Base-by-base conservation (phyloP, 1,140 invertebrate genomes). In the Drosophila kurseongensis region DNA sequence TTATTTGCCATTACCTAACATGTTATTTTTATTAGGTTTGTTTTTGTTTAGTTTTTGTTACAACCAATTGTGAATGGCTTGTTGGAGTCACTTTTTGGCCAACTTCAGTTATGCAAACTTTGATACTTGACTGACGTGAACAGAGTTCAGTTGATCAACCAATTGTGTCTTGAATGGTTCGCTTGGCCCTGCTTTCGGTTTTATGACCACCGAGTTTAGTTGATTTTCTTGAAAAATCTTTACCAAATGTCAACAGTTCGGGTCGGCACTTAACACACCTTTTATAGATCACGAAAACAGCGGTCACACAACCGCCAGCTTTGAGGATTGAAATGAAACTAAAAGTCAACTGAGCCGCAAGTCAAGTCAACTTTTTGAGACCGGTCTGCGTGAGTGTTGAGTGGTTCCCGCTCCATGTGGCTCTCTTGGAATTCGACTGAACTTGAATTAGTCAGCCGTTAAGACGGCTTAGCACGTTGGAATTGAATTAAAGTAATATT, bases 81-180 rank as follows among this genome's bases (percentile, higher is more conserved):
- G 2, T 2, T 13, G 13, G 10, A 61, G 29, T 14, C 58, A 18
- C 57, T 45, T 68, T 69, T 68, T 56, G 51, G 13, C 18, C 63
- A 48, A 66, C 60, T 68, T 16, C 27, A 71, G 67, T 71, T 71
- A 58, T 58, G 67, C 65, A 72, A 71, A 58, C 68, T 36, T 50
- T 71, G 42, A 58, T 44, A 69, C 29, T 45, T 73, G 35, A 13
- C 67, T 55, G 14, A 29, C 36, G 51, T 13, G 32, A 36, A 32
- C 23, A 16, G 36, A 63, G 63, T 42, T 67, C 36, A 51, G 35
- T 29, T 40, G 45, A 67, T 71, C 44, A 18, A 50, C 67, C 67
- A 83, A 82, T 85, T 85, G 82, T 81, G 65, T 23, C 76, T 71
- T 84, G 65, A 80, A 71, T 89, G 84, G 83, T 89, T 89, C 71